A percentile compares a stretch with the other conserved stretches of the same genome.
Evolutionary conservation across 1,140 invertebrate species (phyloP).

Genomic region (Nixonia krombeini): DNA sequence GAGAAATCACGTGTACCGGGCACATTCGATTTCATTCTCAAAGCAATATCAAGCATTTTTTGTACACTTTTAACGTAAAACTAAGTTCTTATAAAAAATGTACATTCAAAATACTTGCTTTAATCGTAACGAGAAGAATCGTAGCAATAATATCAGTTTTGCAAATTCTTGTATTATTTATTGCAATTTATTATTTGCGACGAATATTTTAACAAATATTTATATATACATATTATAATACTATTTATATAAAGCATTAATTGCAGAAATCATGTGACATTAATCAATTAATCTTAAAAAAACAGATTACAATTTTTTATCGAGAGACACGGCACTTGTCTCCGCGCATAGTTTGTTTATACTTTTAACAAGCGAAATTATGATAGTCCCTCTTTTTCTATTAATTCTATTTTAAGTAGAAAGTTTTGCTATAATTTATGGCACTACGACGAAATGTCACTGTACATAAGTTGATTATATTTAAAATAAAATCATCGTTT

Average conservation of each 20-base stretch:
- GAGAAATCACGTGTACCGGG: neutral
- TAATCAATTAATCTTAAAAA: neutral
- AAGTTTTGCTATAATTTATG: slow-evolving; percentile 29
- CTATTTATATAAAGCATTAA: slow-evolving; percentile 16
- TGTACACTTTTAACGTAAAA: neutral
- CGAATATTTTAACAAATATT: slow-evolving; percentile 37
- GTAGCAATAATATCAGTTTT: slow-evolving; percentile 35
- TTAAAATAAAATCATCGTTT: slow-evolving; percentile 15
- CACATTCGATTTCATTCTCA: neutral
- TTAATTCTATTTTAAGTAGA: slow-evolving; percentile 16
- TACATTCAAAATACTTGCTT: slow-evolving; percentile 2
- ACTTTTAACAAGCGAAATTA: slow-evolving; percentile 35
- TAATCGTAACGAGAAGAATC: slow-evolving; percentile 23
- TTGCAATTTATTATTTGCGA: slow-evolving; percentile 40
- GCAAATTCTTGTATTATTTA: slow-evolving; percentile 43
- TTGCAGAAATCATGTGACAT: slow-evolving; percentile 21
- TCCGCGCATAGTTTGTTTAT: slow-evolving; percentile 24
- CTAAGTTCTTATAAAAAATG: neutral
- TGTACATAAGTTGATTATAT: slow-evolving; percentile 46
- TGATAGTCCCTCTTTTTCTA: slow-evolving; percentile 21
- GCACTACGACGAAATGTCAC: slow-evolving; percentile 16
- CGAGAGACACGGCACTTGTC: no score
- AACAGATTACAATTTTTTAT: neutral
- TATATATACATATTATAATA: slow-evolving; percentile 40
- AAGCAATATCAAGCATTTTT: neutral